Percentiles rank a stretch among this genome's conserved stretches.
Evolutionary conservation across 2,113 vertebrate genomes (phyloP).

Genomic region (Barnardius zonarius): DNA sequence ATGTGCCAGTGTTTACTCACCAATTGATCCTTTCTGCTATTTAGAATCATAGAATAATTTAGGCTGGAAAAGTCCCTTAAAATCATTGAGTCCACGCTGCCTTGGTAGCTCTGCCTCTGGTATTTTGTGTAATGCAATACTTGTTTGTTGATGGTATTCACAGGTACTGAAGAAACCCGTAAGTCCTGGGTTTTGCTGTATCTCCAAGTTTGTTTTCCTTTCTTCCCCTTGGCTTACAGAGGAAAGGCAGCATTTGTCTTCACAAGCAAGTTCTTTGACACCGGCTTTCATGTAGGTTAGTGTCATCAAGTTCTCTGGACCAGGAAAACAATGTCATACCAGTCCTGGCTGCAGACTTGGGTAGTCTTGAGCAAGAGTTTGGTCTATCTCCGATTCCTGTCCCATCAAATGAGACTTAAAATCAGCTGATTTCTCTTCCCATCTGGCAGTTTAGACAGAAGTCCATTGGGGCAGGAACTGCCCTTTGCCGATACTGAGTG

Average conservation of each 20-base stretch:
- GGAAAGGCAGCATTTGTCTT: not conserved
- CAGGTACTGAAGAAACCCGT: not conserved
- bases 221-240: not conserved
- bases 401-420: not conserved
- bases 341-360: not conserved
- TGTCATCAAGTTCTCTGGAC: not conserved
- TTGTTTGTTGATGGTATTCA: not conserved
- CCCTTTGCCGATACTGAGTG: not conserved
- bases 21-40: not conserved
- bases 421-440: not conserved
- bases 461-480: not conserved
- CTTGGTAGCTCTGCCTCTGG: not conserved
- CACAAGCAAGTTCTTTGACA: not conserved
- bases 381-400: not conserved
- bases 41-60: not conserved
- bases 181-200: not conserved
- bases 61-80: not conserved
- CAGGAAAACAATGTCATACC: not conserved
- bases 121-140: not conserved
- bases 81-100: not conserved
- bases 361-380: not conserved
- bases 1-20: not conserved
- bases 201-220: not conserved
- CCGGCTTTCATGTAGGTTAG: rapidly evolving
- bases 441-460: not conserved